Conservation (phyloP, 1,140 invertebrate species). For the Trichonephila clavata region DNA sequence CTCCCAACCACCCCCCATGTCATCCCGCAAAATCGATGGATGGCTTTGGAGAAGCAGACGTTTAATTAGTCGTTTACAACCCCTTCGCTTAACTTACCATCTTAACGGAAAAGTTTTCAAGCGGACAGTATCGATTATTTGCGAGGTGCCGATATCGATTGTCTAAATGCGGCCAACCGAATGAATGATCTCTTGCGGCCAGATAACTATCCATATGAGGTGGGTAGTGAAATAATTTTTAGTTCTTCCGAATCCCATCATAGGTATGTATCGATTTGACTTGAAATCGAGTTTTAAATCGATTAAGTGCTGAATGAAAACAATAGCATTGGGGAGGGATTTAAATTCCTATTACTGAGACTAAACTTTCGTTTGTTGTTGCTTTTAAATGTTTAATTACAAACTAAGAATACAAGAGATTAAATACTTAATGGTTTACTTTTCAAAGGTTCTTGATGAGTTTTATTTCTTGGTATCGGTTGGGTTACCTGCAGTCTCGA, state of each 20-base stretch:
- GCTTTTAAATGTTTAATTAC: not conserved
- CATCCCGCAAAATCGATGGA: conserved; percentile 41
- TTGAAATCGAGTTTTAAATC: not conserved
- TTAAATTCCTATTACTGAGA: not conserved
- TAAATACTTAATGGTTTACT: not conserved
- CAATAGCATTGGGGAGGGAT: not conserved
- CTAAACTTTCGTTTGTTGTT: not conserved
- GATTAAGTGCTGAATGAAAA: conserved; percentile 10
- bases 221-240: not conserved
- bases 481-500: too few relatives aligned
- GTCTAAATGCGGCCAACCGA: conserved; percentile 45
- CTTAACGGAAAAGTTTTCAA: conserved; percentile 50
- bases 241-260: not conserved
- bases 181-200: conserved; percentile 64
- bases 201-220: conserved; percentile 37
- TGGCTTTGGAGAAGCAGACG: conserved; percentile 21
- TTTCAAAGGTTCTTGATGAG: not conserved
- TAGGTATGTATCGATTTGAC: not conserved
- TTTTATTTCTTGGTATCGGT: too few relatives aligned
- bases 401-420: not conserved
- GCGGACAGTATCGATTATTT: conserved; percentile 65
- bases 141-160: conserved; percentile 13
- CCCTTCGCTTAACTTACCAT: conserved; percentile 58
- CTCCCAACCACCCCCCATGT: not conserved
- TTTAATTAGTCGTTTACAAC: conserved; percentile 70